Base-by-base conservation (phyloP, 2,888 invertebrate species). In the Criorhina ranunculi region DNA sequence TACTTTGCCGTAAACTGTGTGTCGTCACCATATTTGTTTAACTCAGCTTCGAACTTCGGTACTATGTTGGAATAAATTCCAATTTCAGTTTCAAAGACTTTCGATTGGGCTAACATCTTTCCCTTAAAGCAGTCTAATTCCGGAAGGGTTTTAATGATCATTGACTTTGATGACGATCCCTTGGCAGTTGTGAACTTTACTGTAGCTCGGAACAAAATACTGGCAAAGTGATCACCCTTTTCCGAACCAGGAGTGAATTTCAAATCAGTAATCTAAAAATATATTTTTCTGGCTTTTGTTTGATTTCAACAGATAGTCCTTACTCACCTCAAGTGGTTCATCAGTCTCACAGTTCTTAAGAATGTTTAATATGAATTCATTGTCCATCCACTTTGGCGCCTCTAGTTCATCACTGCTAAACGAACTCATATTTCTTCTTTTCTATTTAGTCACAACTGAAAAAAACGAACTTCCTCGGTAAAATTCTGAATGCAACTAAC, bases 311-410 rank as follows among this genome's bases (percentile, higher is more conserved):
- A 6, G 1, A 19, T 3, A 31, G 7, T 2, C 3, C 6, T 31
- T 51, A 5, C 33, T 53, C 11, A 62, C 69, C 37, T 42, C 5
- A 2, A 69, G 24, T 7, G n/a, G 12, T 6, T 60, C 12, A 24
- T 59, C 66, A 2, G 46, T 46, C n/a, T 77, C 37, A 40, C 66
- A 53, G n/a, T 60, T 40, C 33, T 46, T 67, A 5, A 77, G 51
- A 15, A 76, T 60, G 11, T 40, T 78, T 19, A 40, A 40, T 9
- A 89, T 86, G 29, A 87, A 89, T 7, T 87, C 64, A 0, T 7
- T 6, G 37, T 87, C 79, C 1, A 89, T 40, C 89, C 89, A 89
- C 4, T 85, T 78, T 9, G 88, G 87, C 0, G 88, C 77, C n/a
- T 67, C 83, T 7, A 88, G 29, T 69, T 89, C 89, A 53, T 89